phyloP scores from a whole-genome alignment of 2,113 vertebrate species.

The Callionymus lyra region DNA sequence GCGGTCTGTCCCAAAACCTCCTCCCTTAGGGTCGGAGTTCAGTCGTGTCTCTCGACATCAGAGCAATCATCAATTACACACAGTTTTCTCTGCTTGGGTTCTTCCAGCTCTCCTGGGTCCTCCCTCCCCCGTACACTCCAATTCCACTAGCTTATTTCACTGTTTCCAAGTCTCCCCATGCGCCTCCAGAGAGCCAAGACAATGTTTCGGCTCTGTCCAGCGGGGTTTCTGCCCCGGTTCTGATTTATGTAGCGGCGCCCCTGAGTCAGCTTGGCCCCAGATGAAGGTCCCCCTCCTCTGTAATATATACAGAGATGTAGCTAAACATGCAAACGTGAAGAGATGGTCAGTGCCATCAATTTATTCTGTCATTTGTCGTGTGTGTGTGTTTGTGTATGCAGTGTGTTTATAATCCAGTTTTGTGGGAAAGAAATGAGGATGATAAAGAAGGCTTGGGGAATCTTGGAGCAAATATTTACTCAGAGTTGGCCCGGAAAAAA shows the following conservation, averaged over 20 bases:
- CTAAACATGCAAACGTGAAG: constrained; percentile 13
- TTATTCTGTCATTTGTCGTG: constrained; percentile 3
- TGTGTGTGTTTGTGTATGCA: constrained; percentile 4
- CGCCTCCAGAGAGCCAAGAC: constrained; percentile 45
- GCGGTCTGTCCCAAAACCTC: constrained; percentile 8
- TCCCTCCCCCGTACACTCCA: background rate
- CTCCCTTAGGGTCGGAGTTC: constrained; percentile 28
- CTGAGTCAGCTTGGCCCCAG: constrained; percentile 26
- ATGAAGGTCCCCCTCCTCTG: constrained; percentile 14
- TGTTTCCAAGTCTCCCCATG: constrained; percentile 27
- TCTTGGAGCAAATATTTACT: constrained; percentile 7
- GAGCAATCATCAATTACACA: constrained; percentile 47
- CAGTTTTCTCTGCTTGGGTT: constrained; percentile 37
- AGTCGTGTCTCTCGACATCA: constrained; percentile 26
- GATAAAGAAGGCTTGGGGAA: constrained; percentile 44
- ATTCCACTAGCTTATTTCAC: constrained; percentile 45
- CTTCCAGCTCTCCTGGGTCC: constrained; percentile 22
- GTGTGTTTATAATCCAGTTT: constrained; percentile 42
- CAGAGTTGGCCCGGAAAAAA: background rate
- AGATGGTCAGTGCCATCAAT: constrained; percentile 36
- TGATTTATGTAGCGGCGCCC: constrained; percentile 58
- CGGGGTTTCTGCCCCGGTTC: constrained; percentile 38
- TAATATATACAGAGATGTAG: background rate
- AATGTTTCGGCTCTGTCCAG: constrained; percentile 34
- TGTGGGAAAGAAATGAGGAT: constrained; percentile 49